These are phyloP conservation scores for Physeter macrocephalus DNA, from an alignment of 2,113 vertebrate species.

Conservation along the genomic window DNA sequence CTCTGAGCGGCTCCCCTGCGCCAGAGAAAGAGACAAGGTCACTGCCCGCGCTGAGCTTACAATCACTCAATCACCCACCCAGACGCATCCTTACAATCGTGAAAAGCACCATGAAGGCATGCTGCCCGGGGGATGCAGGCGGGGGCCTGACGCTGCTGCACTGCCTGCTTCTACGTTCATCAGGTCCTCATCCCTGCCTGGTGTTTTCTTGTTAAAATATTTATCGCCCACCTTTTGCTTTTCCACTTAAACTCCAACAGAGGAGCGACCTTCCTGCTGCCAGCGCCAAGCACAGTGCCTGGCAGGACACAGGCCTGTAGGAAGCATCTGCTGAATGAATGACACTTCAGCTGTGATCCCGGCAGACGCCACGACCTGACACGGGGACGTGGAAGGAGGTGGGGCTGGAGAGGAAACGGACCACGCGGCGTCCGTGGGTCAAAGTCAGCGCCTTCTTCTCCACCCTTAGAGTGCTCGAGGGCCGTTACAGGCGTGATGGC, in stretches of 20 bases:
- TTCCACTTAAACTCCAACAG: not conserved
- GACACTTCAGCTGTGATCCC: not conserved
- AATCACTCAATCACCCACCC: not conserved
- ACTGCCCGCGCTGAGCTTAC: not conserved
- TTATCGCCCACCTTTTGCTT: not conserved
- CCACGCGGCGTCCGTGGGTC: not conserved
- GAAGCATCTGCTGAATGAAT: too few species aligned
- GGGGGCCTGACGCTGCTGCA: too few species aligned
- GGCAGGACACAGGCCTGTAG: not conserved
- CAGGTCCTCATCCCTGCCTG: not conserved
- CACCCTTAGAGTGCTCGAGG: not conserved
- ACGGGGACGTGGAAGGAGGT: not conserved
- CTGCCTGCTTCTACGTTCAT: not conserved
- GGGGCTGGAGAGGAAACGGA: not conserved
- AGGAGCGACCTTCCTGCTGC: rapidly evolving
- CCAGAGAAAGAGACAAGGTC: not conserved
- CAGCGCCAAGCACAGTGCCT: not conserved
- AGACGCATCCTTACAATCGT: not conserved
- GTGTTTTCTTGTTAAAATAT: not conserved
- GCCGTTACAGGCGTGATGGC: rapidly evolving
- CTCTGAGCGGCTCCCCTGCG: not conserved
- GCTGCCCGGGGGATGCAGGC: rapidly evolving
- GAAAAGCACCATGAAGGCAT: not conserved
- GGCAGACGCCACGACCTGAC: not conserved
- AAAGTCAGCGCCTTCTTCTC: not conserved